Evolutionary conservation across 1,140 invertebrate genomes (phyloP).

Genomic region (Platyura marginata): DNA sequence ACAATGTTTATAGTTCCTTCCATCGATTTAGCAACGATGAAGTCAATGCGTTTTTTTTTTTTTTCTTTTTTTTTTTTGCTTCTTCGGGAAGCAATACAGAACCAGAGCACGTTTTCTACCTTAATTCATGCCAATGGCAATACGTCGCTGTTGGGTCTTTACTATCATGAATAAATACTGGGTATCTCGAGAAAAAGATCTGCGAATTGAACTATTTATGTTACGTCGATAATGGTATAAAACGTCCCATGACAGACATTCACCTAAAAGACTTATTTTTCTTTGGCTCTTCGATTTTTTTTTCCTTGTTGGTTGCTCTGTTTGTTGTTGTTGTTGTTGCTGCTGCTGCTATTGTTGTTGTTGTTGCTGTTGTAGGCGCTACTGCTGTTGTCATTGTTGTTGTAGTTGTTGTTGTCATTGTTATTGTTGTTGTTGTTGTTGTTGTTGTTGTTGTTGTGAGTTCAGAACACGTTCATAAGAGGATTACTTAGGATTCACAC

Average conservation of each 20-base stretch:
- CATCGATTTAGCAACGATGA: background rate
- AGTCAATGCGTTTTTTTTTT: background rate
- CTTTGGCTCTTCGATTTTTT: background rate
- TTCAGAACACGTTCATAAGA: background rate
- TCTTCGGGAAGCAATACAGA: background rate
- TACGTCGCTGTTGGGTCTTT: background rate
- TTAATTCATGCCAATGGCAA: background rate
- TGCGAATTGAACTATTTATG: conserved; percentile 1
- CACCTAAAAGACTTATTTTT: background rate
- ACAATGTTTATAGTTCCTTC: background rate
- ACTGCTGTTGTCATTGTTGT: no score
- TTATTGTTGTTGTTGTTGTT: no score
- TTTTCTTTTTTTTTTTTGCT: background rate
- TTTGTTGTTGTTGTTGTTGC: no score
- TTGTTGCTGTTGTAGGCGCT: no score
- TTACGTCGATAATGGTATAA: background rate
- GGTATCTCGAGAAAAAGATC: background rate
- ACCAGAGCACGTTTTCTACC: background rate
- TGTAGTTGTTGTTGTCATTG: no score
- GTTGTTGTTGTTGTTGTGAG: no score
- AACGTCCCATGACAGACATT: conserved; percentile 1
- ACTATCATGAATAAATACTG: background rate
- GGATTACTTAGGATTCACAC: background rate
- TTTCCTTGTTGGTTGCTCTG: background rate
- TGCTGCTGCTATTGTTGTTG: no score